Conservation (phyloP, 1,140 invertebrate genomes). For the Calephelis nemesis region DNA sequence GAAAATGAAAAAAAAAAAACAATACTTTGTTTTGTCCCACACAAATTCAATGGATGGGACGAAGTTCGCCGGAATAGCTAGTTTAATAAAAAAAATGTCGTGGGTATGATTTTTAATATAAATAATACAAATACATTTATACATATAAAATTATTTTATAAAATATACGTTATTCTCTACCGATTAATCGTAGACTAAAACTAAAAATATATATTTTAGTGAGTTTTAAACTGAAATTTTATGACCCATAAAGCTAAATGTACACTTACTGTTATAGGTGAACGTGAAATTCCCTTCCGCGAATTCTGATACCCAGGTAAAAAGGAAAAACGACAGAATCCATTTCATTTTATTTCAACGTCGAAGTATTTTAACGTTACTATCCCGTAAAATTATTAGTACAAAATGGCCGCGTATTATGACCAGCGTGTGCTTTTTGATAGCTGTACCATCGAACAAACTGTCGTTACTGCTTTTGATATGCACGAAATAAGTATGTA, state of each 20-base stretch:
- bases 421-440: slow-evolving; percentile 20
- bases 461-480: not conserved
- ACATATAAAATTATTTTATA: no score
- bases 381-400: slow-evolving; percentile 32
- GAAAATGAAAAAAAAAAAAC: no score
- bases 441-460: slow-evolving; percentile 1
- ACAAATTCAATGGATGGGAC: no score
- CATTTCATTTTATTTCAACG: slow-evolving; percentile 33
- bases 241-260: slow-evolving; percentile 12
- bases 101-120: no score
- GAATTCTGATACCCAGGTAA: slow-evolving; percentile 24
- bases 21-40: no score
- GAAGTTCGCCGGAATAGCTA: no score
- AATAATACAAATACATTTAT: no score
- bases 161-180: no score
- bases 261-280: slow-evolving; percentile 39
- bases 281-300: slow-evolving; percentile 34
- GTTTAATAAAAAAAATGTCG: no score
- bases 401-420: slow-evolving; percentile 23
- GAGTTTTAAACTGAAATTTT: slow-evolving; percentile 1
- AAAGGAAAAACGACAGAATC: slow-evolving; percentile 25
- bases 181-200: no score
- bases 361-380: slow-evolving; percentile 30
- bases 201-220: slow-evolving; percentile 1
- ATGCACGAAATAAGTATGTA: no score